Evolutionary conservation across 2,888 invertebrate species (phyloP), one percentile per base, ranked within the genome.

Genomic region (Mythimna loreyi): DNA sequence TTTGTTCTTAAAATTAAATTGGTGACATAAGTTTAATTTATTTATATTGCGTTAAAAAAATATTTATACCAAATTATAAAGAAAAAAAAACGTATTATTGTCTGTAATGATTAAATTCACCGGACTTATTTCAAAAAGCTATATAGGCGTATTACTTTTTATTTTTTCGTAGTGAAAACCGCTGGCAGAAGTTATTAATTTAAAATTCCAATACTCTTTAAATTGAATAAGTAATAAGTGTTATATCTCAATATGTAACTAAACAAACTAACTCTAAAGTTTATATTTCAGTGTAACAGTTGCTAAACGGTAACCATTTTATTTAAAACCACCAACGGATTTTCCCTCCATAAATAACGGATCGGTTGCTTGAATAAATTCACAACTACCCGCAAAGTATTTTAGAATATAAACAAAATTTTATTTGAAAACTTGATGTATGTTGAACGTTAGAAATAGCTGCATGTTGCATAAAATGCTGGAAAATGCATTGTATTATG

Each of bases 401-500:
- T 79, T 65, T 60, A 67, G 55, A 73, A 69, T 62, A 59, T 67
- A 80, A 87, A 75, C 71, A 70, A 67, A 85, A 86, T 86, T 85
- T 84, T 83, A 87, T 89, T 87, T 87, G 80, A 85, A 85, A 83
- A 68, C 83, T 86, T 87, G 86, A 90, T 88, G 82, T 87, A 89
- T 86, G 86, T 79, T 85, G n/a, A 45, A 49, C 52, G 65, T 64
- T 62, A 86, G 85, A 86, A 84, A 85, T 81, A 81, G 86, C 84
- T 84, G 69, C 76, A 85, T 49, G 56, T 65, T 64, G 67, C 86
- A 90, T 89, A 86, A 88, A 89, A 87, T 86, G 85, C 47, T 40
- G 40, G 40, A 9, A 85, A 85, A 86, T 88, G 85, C 86, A 89
- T 85, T 89, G 84, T 87, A 88, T 90, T 90, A 91, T 89, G 86